Evolutionary conservation across 2,113 vertebrate genomes (phyloP).

Genomic region (Dolichallabes microphthalmus): DNA sequence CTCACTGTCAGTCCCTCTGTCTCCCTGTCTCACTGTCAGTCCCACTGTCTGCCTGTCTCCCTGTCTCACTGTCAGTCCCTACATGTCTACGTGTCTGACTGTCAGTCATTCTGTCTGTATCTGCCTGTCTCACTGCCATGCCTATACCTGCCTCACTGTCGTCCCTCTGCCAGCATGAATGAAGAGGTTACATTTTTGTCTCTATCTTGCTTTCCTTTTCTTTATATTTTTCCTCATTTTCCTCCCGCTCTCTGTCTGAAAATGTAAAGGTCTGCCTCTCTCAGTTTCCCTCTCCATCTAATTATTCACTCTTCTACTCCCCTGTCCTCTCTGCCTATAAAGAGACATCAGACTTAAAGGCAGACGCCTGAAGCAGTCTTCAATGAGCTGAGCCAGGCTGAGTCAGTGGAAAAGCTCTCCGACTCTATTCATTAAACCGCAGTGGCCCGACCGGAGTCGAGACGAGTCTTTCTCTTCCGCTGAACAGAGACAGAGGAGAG

Average conservation of each 20-base stretch:
- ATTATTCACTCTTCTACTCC: not conserved
- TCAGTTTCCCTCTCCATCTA: not conserved
- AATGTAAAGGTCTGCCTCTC: not conserved
- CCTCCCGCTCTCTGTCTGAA: not conserved
- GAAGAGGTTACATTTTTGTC: not conserved
- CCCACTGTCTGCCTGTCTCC: not conserved
- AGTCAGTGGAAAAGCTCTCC: slow-evolving; percentile 2
- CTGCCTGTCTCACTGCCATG: not conserved
- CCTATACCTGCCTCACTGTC: slow-evolving; percentile 1
- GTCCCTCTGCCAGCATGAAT: not conserved
- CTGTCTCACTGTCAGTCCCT: not conserved
- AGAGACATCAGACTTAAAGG: slow-evolving; percentile 15
- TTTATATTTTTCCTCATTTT: not conserved
- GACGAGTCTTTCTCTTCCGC: not conserved
- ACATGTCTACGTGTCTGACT: not conserved
- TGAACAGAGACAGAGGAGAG: not conserved
- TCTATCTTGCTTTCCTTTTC: not conserved
- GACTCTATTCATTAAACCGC: not conserved
- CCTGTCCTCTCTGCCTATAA: not conserved
- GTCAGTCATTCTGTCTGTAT: not conserved
- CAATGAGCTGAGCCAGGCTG: not conserved
- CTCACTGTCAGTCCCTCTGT: not conserved
- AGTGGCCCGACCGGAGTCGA: not conserved
- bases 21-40: not conserved
- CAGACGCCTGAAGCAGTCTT: slow-evolving; percentile 1